These are phyloP conservation scores for Agonopterix alstromeriana DNA, from an alignment of 2,888 invertebrate species.

Conservation along the genomic window DNA sequence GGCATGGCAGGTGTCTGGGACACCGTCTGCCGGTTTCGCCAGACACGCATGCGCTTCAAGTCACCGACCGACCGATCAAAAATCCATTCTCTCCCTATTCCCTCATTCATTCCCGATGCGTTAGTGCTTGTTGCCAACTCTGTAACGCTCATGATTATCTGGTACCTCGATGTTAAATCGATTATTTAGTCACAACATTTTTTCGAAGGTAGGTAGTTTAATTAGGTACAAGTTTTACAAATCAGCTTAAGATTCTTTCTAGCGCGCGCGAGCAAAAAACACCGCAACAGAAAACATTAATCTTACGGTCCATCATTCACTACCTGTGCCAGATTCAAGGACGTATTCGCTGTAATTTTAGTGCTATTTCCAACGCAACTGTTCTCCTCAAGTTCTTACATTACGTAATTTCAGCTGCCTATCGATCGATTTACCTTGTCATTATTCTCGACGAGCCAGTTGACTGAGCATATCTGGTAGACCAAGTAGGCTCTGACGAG, in stretches of 20 bases:
- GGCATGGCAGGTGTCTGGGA: conserved; percentile 9
- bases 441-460: conserved; percentile 93
- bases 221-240: too few relatives aligned
- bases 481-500: conserved; percentile 93
- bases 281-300: conserved; percentile 5
- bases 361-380: conserved; percentile 37
- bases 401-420: conserved; percentile 56
- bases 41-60: conserved; percentile 11
- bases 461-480: conserved; percentile 92
- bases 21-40: conserved; percentile 6
- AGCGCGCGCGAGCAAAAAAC: not conserved
- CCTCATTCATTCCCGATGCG: conserved; percentile 28
- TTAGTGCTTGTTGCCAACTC: conserved; percentile 18
- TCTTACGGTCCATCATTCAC: conserved; percentile 19
- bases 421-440: conserved; percentile 84
- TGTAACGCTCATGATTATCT: conserved; percentile 17
- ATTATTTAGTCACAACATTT: not conserved
- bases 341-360: conserved; percentile 25
- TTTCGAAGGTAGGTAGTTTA: not conserved
- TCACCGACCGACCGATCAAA: conserved; percentile 15
- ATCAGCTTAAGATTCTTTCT: not conserved
- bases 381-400: conserved; percentile 26
- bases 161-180: conserved; percentile 10
- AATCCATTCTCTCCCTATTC: conserved; percentile 23
- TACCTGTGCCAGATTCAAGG: conserved; percentile 28